These are phyloP conservation scores for Magallana gigas DNA, from an alignment of 1,140 invertebrate genomes.

Conservation along the genomic window DNA sequence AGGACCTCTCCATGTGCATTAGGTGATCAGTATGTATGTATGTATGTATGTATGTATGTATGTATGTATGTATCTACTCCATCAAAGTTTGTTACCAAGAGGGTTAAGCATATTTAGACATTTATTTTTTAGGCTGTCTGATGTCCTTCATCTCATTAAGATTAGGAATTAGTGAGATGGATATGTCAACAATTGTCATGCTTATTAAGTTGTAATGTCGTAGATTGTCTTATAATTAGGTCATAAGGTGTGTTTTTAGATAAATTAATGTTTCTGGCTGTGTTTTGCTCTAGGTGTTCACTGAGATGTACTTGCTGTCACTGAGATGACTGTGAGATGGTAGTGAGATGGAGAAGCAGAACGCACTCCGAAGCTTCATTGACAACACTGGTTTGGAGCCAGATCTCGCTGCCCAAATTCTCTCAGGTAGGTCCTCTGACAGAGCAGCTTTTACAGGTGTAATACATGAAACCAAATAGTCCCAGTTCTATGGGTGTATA, in stretches of 20 bases:
- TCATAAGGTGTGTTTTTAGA: too few species aligned
- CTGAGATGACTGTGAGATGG: not conserved
- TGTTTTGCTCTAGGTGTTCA: not conserved
- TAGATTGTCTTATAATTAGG: too few species aligned
- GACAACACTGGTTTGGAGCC: conserved; percentile 20
- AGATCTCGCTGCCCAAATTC: not conserved
- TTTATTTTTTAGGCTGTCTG: too few species aligned
- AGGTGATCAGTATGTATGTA: not conserved
- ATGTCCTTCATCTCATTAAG: too few species aligned
- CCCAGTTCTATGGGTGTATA: too few species aligned
- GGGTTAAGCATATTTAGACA: too few species aligned
- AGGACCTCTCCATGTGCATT: not conserved
- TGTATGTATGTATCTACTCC: not conserved
- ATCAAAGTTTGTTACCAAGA: not conserved
- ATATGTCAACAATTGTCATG: too few species aligned
- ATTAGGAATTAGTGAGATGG: too few species aligned
- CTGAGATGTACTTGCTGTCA: not conserved
- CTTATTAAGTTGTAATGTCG: too few species aligned
- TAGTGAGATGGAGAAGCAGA: not conserved
- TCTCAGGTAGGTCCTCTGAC: not conserved
- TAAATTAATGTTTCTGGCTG: too few species aligned
- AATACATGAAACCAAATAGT: too few species aligned
- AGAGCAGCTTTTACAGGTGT: not conserved
- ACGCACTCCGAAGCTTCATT: not conserved
- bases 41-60: not conserved